Percentiles rank a stretch among this genome's conserved stretches.
phyloP scores from a whole-genome alignment of 1,140 invertebrate genomes.

The Cherax quadricarinatus region DNA sequence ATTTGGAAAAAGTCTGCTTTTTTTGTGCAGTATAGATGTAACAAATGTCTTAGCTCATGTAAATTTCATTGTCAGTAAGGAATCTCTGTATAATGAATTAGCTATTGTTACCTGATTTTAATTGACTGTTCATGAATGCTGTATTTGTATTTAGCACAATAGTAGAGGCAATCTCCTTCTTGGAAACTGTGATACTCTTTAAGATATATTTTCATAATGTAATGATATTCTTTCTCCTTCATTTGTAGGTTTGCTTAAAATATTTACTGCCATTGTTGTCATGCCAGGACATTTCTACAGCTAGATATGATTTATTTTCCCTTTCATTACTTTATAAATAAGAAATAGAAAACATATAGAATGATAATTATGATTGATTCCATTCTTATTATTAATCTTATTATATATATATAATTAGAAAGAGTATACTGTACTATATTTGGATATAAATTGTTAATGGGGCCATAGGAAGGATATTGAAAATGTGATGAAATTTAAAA shows the following conservation, averaged over 20 bases:
- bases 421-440: neutral
- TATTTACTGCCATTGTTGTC: neutral
- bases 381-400: neutral
- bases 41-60: neutral
- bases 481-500: too few species aligned
- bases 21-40: neutral
- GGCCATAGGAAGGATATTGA: too few species aligned
- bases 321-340: neutral
- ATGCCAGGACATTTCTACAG: neutral
- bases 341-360: neutral
- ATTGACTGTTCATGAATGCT: neutral
- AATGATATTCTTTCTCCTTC: neutral
- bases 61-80: neutral
- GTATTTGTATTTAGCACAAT: neutral
- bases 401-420: neutral
- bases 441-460: too few species aligned
- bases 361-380: neutral
- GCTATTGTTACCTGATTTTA: slow-evolving; percentile 3
- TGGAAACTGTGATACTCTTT: slow-evolving; percentile 18
- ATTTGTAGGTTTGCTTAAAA: neutral
- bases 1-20: neutral
- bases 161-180: neutral
- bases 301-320: neutral
- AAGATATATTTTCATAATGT: slow-evolving; percentile 8
- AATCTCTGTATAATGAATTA: slow-evolving; percentile 1